Evolutionary conservation across 2,888 invertebrate species (phyloP).

Genomic region (Imbricaverruca yamaguchii): DNA sequence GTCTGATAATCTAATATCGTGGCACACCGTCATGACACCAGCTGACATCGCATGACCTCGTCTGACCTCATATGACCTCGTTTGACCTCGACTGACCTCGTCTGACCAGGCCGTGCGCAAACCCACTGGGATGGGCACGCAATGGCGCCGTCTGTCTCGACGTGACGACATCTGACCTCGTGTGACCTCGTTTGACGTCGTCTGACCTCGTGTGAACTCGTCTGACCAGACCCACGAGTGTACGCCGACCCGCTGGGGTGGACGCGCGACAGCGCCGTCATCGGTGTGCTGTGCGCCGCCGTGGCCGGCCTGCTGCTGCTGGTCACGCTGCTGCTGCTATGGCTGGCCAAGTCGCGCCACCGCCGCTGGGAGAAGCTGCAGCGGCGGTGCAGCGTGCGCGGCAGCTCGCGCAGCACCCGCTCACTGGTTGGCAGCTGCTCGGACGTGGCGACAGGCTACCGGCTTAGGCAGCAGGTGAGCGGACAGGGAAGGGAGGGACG

Average conservation of each 20-base stretch:
- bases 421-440: neutral
- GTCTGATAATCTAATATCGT: no score
- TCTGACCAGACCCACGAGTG: slow-evolving; percentile 66
- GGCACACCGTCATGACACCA: no score
- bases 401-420: slow-evolving; percentile 11
- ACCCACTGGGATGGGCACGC: slow-evolving; percentile 72
- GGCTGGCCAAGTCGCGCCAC: slow-evolving; percentile 87
- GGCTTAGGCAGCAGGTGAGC: no score
- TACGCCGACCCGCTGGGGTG: slow-evolving; percentile 73
- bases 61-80: no score
- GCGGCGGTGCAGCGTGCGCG: neutral
- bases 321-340: slow-evolving; percentile 40
- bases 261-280: slow-evolving; percentile 70
- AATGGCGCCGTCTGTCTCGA: slow-evolving; percentile 59
- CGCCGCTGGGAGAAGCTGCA: neutral
- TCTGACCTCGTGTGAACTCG: no score
- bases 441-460: neutral
- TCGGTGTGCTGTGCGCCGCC: slow-evolving; percentile 66
- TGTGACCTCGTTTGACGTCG: no score
- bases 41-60: no score
- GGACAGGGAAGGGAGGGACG: no score
- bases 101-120: slow-evolving; percentile 51
- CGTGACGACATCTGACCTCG: no score
- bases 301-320: slow-evolving; percentile 55
- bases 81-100: no score